phyloP scores from a whole-genome alignment of 1,140 invertebrate genomes.

The Ceratosolen fusciceps region DNA sequence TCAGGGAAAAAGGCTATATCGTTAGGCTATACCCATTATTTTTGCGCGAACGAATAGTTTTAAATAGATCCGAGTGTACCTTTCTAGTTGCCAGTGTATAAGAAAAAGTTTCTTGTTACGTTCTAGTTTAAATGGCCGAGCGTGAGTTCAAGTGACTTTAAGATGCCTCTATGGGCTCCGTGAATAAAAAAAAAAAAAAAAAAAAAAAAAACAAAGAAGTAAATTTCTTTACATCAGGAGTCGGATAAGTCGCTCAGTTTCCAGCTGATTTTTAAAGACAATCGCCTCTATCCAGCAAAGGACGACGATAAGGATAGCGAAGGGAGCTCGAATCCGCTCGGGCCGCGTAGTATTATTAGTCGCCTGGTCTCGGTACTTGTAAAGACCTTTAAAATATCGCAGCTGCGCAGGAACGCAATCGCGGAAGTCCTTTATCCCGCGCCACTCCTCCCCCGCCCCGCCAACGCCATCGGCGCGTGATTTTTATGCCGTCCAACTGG shows the following conservation, averaged over 20 bases:
- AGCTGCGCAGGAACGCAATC: not conserved
- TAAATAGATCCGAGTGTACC: not conserved
- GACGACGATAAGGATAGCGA: too few relatives aligned
- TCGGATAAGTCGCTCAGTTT: too few relatives aligned
- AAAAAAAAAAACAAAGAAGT: too few relatives aligned
- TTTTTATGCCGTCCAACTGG: slow-evolving; percentile 23
- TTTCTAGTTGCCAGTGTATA: not conserved
- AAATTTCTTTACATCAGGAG: too few relatives aligned
- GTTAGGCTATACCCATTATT: not conserved
- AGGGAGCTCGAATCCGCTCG: not conserved
- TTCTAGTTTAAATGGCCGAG: not conserved
- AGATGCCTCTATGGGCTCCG: not conserved
- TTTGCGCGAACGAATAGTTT: not conserved
- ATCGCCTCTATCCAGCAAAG: too few relatives aligned
- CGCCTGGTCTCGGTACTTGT: not conserved
- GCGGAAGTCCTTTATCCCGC: slow-evolving; percentile 4
- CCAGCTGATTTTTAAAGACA: too few relatives aligned
- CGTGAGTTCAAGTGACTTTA: too few relatives aligned
- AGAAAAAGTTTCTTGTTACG: not conserved
- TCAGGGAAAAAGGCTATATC: not conserved
- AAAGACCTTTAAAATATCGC: not conserved
- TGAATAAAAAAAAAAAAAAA: not conserved
- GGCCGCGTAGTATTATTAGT: not conserved
- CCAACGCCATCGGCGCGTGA: not conserved
- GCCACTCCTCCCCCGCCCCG: not conserved